phyloP scores from a whole-genome alignment of 2,797 vertebrate genomes.

The Aldrovandia affinis region DNA sequence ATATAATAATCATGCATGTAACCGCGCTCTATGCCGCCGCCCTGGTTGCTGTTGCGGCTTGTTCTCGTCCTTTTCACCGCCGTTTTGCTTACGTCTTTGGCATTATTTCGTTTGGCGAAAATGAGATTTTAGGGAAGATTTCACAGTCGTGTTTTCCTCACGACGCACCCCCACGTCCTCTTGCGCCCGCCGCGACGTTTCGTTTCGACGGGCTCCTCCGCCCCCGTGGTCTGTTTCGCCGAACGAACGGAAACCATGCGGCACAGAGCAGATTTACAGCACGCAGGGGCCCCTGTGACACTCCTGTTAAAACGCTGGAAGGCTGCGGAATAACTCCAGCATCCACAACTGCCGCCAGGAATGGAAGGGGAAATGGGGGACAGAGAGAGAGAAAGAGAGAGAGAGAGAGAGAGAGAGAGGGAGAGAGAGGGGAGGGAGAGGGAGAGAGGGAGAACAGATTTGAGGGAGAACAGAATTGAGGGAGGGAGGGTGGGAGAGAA shows the following conservation, averaged over 20 bases:
- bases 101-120: not conserved
- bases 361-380: not conserved
- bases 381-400: not conserved
- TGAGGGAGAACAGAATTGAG: constrained; percentile 32
- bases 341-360: constrained; percentile 25
- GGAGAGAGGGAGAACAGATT: constrained; percentile 13
- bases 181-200: not conserved
- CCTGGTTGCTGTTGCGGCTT: not conserved
- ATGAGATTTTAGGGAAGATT: no score
- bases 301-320: not conserved
- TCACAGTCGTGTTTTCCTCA: not conserved
- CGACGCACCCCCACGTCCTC: not conserved
- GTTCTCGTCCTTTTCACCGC: not conserved
- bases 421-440: not conserved
- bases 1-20: no score
- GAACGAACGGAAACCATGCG: not conserved
- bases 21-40: not conserved
- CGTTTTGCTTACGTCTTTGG: not conserved
- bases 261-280: not conserved
- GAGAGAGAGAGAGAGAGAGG: not conserved
- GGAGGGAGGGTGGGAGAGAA: not conserved
- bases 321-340: constrained; percentile 28
- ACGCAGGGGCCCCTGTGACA: not conserved
- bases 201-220: not conserved
- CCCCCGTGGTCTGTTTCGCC: not conserved